Base-by-base conservation (phyloP, 2,797 vertebrate species). In the Alauda arvensis region DNA sequence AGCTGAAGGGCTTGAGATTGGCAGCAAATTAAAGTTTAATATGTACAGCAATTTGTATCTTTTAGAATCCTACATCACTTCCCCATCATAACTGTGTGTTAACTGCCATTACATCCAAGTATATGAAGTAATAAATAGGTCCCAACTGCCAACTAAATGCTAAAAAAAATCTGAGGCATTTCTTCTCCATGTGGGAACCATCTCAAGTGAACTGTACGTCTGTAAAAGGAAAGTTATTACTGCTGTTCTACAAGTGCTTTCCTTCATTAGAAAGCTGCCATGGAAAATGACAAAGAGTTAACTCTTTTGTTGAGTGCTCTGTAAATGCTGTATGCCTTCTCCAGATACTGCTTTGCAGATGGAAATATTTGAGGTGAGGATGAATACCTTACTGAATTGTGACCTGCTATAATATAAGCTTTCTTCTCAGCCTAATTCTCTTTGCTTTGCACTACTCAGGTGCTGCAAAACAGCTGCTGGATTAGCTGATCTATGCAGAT, bases 151-250 rank as follows among this genome's bases (percentile, higher is more conserved):
- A 94, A 92, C 80, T 85, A 90, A 95, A 95, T 57, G 31, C n/a
- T 85, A 92, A 95, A 92, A 77, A 85, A 93, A 87, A 63, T 63
- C 81, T 23, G 49, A 84, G 77, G 75, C 59, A 88, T 91, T 93
- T 94, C 93, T 95, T 84, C 19, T 83, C 87, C 94, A 95, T 94
- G 78, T 94, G 95, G 94, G 92, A 97, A 93, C 77, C 92, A 96
- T 95, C 91, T 87, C 90, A 86, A 90, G 77, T 10, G 77, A 92
- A 82, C 66, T 87, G 53, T 61, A 95, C 67, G 91, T 94, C 56
- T 17, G 72, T 83, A 80, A 76, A 88, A 91, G 55, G 45, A 83
- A 88, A 92, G 63, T 87, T 94, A 93, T 84, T 95, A 82, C 75
- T 93, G 77, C 85, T 94, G 93, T 90, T 95, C 48, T 86, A 81